phyloP scores from a whole-genome alignment of 2,888 invertebrate species.

The Alentia gelatinosa region DNA sequence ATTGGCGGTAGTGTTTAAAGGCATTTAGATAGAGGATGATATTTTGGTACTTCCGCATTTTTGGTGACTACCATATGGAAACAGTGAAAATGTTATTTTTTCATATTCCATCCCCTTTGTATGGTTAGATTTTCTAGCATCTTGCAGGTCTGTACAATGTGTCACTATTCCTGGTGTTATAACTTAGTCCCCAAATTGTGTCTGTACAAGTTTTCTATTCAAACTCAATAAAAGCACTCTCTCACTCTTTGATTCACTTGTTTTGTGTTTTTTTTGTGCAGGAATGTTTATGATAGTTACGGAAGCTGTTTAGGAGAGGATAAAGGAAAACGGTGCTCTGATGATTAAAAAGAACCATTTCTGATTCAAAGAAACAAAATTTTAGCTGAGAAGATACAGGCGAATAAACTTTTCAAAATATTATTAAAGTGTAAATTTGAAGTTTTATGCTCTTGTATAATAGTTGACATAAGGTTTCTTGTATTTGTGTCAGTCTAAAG shows the following conservation, averaged over 20 bases:
- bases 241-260: not conserved
- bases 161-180: not conserved
- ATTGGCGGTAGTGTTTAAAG: not conserved
- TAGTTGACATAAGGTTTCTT: too few species aligned
- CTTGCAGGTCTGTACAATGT: conserved; percentile 11
- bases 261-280: not conserved
- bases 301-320: too few species aligned
- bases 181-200: conserved; percentile 29
- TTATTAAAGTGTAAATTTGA: too few species aligned
- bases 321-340: too few species aligned
- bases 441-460: too few species aligned
- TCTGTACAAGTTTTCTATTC: conserved; percentile 43
- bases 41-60: conserved; percentile 27
- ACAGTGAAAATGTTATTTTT: conserved; percentile 37
- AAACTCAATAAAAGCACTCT: conserved; percentile 52
- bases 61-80: conserved; percentile 32
- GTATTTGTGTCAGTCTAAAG: too few species aligned
- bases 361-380: too few species aligned
- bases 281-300: too few species aligned
- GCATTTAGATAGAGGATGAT: conserved; percentile 32
- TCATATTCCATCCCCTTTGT: conserved; percentile 35
- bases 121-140: conserved; percentile 45
- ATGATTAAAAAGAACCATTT: too few species aligned
- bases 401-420: too few species aligned
- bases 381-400: too few species aligned